Base-by-base conservation (phyloP, 1,140 invertebrate genomes). In the Maconellicoccus hirsutus region DNA sequence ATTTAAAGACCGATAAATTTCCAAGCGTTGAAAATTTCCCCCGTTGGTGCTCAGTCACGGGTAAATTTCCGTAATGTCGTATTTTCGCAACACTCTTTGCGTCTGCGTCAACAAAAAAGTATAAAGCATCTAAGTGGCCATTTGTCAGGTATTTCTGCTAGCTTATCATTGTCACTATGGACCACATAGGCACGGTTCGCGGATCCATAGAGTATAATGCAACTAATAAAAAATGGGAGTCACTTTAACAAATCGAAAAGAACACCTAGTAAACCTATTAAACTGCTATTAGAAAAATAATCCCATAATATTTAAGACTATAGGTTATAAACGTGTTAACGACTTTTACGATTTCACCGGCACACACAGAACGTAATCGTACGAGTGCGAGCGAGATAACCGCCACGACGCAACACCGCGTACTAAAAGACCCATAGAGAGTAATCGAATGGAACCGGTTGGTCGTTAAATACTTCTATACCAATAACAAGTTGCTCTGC, bases 201-300 rank as follows among this genome's bases (percentile, higher is more conserved):
- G 29, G 3, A 33, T 33, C 12, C 29, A n/a, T n/a, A 7, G 14
- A 38, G 33, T 14, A 38, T 52, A 52, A 52, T 52, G 42, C 42
- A 19, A 16, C 42, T 52, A 52, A 52, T 52, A 52, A 52, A 52
- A 52, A 52, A 52, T 52, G 42, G 42, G 42, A 52, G 42, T 52
- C 42, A 19, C n/a, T 52, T 52, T 52, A 52, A 52, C 42, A 52
- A 52, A 52, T 52, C 42, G 42, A 52, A 52, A 52, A 52, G 42
- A 52, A 52, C 42, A 52, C 42, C 42, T 52, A 52, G 42, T 52
- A 52, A 52, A 52, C 42, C 42, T 52, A 52, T 52, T 52, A 52
- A 52, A 52, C 42, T 52, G 42, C 42, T 52, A 52, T 52, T 52
- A 52, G 42, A 52, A 52, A 52, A 52, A 52, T 52, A 52, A 52